phyloP scores from a whole-genome alignment of 2,113 vertebrate genomes.

The Osmerus mordax region DNA sequence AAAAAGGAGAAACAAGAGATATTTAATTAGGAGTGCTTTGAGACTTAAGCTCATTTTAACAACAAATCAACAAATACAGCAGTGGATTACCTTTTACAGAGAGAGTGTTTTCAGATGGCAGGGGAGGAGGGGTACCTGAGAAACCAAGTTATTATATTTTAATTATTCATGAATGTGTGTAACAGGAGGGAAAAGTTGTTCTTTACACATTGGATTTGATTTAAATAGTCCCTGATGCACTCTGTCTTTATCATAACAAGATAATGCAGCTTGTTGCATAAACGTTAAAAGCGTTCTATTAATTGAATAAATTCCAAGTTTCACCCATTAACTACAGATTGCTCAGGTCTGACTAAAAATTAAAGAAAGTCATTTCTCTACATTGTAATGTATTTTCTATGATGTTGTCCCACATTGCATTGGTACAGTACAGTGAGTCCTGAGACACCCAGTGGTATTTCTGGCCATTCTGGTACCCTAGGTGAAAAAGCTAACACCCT shows the following conservation, averaged over 20 bases:
- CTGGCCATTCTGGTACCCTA: too few relatives aligned
- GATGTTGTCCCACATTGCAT: too few relatives aligned
- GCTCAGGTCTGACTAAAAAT: too few relatives aligned
- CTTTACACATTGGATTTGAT: background rate
- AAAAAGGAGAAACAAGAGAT: slow-evolving; percentile 31
- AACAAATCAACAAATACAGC: slow-evolving; percentile 34
- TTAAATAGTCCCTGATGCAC: background rate
- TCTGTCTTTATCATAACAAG: background rate
- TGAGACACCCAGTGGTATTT: too few relatives aligned
- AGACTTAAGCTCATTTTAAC: slow-evolving; percentile 21
- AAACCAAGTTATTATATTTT: background rate
- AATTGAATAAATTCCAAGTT: too few relatives aligned
- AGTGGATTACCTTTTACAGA: slow-evolving; percentile 7
- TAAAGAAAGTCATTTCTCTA: too few relatives aligned
- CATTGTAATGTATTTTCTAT: too few relatives aligned
- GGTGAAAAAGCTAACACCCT: too few relatives aligned
- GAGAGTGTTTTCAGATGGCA: background rate
- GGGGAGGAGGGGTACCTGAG: background rate
- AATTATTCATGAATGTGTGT: slow-evolving; percentile 3
- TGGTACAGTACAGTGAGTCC: too few relatives aligned
- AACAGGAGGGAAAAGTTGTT: background rate
- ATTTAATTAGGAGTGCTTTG: slow-evolving; percentile 38
- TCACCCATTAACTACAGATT: too few relatives aligned
- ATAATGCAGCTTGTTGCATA: too few relatives aligned
- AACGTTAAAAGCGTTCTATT: too few relatives aligned